A percentile compares a stretch with the other conserved stretches of the same genome.
Evolutionary conservation across 2,113 vertebrate genomes (phyloP).

Genomic region (Dryoscopus gambensis): DNA sequence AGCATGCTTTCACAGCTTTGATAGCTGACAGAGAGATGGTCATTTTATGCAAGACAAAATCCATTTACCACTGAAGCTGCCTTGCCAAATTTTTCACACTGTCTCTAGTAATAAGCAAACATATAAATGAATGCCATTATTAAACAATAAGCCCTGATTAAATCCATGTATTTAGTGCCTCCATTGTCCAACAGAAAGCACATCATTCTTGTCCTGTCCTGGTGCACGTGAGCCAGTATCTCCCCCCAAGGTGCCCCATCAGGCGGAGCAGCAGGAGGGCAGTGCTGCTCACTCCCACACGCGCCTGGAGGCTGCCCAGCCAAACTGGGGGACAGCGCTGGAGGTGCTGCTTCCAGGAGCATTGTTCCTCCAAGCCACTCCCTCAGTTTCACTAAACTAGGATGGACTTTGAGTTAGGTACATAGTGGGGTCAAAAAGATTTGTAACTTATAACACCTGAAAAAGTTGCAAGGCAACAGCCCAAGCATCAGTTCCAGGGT

Average conservation of each 20-base stretch:
- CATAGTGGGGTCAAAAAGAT: background rate
- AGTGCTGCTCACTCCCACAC: background rate
- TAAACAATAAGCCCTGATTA: background rate
- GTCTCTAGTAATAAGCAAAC: background rate
- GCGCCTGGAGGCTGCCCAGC: background rate
- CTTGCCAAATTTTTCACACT: background rate
- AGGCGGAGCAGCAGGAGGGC: background rate
- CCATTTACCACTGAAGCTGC: background rate
- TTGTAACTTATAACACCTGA: background rate
- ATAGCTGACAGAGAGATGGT: constrained; percentile 29
- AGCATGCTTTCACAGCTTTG: constrained; percentile 56
- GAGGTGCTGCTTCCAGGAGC: background rate
- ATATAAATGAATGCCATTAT: background rate
- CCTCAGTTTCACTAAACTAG: background rate
- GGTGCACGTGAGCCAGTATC: background rate
- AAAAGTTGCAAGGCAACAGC: background rate
- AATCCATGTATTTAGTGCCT: background rate
- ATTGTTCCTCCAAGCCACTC: background rate
- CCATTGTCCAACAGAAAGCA: background rate
- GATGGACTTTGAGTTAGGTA: background rate
- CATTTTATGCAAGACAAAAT: constrained; percentile 13
- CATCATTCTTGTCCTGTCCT: background rate
- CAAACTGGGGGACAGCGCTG: background rate
- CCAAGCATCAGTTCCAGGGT: background rate
- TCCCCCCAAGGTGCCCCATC: background rate